phyloP scores from a whole-genome alignment of 2,113 vertebrate genomes.

The Plecturocebus donacophilus region DNA sequence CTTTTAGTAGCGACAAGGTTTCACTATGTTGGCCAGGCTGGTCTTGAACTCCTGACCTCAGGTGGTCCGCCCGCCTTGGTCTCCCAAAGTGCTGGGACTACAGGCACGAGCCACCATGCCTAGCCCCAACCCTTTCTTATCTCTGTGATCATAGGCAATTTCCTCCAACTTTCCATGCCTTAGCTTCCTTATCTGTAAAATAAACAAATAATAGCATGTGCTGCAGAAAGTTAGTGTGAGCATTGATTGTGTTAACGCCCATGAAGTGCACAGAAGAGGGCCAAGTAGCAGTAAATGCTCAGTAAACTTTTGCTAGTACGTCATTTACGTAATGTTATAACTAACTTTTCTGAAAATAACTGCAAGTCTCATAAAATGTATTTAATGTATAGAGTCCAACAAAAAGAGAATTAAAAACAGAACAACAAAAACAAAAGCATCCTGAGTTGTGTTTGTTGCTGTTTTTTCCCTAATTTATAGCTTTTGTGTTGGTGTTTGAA shows the following conservation, averaged over 20 bases:
- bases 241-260: background rate
- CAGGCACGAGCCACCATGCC: too few species aligned
- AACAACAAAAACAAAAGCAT: too few species aligned
- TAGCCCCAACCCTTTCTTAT: background rate
- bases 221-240: fast-evolving
- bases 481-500: background rate
- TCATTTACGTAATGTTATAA: background rate
- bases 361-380: background rate
- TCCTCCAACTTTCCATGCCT: too few species aligned
- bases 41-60: too few species aligned
- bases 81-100: too few species aligned
- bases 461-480: background rate
- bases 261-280: background rate
- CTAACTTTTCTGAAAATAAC: background rate
- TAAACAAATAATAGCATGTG: background rate
- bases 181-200: background rate
- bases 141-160: background rate
- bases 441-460: background rate
- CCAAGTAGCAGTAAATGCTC: background rate
- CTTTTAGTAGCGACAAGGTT: too few species aligned
- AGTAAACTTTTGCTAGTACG: background rate
- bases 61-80: too few species aligned
- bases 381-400: background rate
- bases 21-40: too few species aligned
- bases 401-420: background rate